A percentile compares a stretch with the other conserved stretches of the same genome.
Evolutionary conservation across 2,113 vertebrate species (phyloP).

Genomic region (Coracopsis vasa): DNA sequence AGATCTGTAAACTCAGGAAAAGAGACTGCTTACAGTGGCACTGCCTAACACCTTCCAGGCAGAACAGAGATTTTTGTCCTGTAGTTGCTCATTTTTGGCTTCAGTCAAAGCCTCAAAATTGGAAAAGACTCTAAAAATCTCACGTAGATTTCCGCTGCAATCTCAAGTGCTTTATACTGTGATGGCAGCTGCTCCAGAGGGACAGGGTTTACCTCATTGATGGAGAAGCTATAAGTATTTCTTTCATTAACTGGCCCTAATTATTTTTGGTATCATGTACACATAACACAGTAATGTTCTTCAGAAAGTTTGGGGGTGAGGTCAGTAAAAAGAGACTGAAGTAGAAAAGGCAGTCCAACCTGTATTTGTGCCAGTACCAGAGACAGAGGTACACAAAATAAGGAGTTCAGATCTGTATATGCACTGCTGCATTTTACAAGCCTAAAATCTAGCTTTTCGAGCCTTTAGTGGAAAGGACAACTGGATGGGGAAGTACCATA

Average conservation of each 20-base stretch:
- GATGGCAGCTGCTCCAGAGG: neutral
- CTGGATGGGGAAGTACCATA: rapidly evolving
- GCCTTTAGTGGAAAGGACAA: neutral
- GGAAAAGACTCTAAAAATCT: neutral
- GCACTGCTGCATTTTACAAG: neutral
- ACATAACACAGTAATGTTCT: neutral
- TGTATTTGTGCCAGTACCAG: neutral
- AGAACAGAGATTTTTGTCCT: neutral
- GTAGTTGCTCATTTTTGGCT: neutral
- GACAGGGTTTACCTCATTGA: neutral
- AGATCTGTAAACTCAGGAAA: too few species aligned
- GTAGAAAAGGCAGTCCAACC: neutral
- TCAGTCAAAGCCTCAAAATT: neutral
- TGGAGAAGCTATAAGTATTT: neutral
- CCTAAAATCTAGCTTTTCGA: neutral
- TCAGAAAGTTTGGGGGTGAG: neutral
- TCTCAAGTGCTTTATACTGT: neutral
- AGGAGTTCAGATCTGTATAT: neutral
- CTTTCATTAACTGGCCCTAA: neutral
- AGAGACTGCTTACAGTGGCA: neutral
- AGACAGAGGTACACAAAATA: neutral
- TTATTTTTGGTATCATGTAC: neutral
- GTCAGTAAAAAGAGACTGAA: neutral
- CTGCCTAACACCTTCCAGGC: neutral
- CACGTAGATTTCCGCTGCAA: neutral